Base-by-base conservation (phyloP, 2,888 invertebrate genomes). In the Sinotaia quadrata region DNA sequence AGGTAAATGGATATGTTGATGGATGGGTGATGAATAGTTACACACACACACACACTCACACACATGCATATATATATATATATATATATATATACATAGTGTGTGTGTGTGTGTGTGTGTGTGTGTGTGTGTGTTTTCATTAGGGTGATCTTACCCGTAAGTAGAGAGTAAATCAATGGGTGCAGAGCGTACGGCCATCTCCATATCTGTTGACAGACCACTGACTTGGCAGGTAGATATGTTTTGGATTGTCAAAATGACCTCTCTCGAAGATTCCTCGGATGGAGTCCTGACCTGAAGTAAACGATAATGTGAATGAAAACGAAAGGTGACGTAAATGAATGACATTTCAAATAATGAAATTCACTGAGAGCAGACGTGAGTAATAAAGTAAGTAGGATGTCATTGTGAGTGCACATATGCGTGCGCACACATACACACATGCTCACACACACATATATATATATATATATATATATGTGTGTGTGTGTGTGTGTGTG, bases 231-330 rank as follows among this genome's bases (percentile, higher is more conserved):
- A 18, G 0, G 29, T n/a, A 12, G 29, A 27, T 0, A 18, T 15
- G 18, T 29, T 52, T 59, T 73, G 73, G 12, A 73, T 60, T 15
- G 73, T 73, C 56, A 73, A 54, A 27, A 63, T 56, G 31, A 73
- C 73, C 62, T 73, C 73, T 18, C 56, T 63, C 24, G 73, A 71
- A 1, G 51, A 52, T n/a, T 37, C 49, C 29, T 73, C 73, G 0
- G 67, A 70, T 7, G 67, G 65, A 8, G 73, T 73, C 21, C 47
- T 29, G 5, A 65, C 33, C 65, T 65, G 24, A 8, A 33, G 15
- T 10, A 27, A 34, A 36, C 18, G 59, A 59, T 4, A 44, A 27
- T 18, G 12, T 36, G 18, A 27, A 21, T n/a, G 56, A n/a, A 4
- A 15, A 56, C 24, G 15, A 15, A 3, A 3, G 56, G 1, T n/a